Conservation (phyloP, 2,113 vertebrate species). For the Columba livia region DNA sequence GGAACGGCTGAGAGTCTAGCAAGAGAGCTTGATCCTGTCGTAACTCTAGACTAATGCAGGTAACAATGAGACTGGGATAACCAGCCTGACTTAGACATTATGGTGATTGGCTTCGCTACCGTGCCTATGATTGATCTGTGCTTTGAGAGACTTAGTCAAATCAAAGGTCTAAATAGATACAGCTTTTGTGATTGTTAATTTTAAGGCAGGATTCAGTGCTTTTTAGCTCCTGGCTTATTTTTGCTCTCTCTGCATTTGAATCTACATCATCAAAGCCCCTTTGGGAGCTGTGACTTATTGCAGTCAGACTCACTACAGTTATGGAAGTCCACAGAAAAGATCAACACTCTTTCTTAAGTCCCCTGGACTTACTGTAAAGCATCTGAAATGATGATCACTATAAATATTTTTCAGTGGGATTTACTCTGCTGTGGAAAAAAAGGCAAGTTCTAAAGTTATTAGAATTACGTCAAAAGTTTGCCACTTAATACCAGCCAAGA, state of each 20-base stretch:
- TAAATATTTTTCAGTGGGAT: constrained; percentile 53
- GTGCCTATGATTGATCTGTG: constrained; percentile 1
- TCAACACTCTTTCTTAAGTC: constrained; percentile 50
- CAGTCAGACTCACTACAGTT: constrained; percentile 20
- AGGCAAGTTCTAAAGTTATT: constrained; percentile 46
- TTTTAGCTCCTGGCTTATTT: constrained; percentile 41
- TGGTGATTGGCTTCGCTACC: neutral
- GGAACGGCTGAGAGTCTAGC: constrained; percentile 8
- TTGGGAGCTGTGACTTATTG: constrained; percentile 52
- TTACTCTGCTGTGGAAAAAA: constrained; percentile 33
- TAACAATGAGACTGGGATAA: constrained; percentile 41
- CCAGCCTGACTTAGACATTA: neutral
- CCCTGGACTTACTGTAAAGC: constrained; percentile 44
- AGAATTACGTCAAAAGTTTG: constrained; percentile 54
- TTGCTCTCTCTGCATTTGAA: constrained; percentile 28
- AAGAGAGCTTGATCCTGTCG: constrained; percentile 11
- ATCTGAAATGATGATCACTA: constrained; percentile 52
- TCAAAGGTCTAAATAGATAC: constrained; percentile 55
- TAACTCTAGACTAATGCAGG: constrained; percentile 1
- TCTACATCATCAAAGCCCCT: constrained; percentile 34
- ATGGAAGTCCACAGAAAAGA: constrained; percentile 35
- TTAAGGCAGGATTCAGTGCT: constrained; percentile 25
- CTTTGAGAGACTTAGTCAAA: constrained; percentile 49
- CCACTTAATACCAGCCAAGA: constrained; percentile 60
- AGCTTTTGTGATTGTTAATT: constrained; percentile 56